Evolutionary conservation across 2,797 vertebrate species (phyloP).

Genomic region (Sciurus vulgaris): DNA sequence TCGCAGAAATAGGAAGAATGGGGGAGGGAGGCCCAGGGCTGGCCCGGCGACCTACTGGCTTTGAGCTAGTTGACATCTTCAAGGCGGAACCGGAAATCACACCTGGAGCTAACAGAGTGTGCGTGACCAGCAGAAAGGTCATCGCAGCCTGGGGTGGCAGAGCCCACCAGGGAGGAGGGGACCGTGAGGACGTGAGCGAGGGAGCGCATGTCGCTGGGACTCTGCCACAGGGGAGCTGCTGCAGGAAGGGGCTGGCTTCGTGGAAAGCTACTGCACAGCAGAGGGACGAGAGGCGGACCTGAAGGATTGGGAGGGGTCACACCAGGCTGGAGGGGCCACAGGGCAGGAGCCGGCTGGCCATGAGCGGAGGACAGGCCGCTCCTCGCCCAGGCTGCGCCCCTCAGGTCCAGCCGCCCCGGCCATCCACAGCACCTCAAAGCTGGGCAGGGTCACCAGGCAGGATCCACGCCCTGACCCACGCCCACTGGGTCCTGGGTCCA

Average conservation of each 20-base stretch:
- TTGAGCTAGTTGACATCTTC: background rate
- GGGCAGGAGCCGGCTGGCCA: background rate
- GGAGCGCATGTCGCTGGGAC: background rate
- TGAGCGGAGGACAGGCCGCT: background rate
- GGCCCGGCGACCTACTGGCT: background rate
- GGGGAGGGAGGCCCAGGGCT: background rate
- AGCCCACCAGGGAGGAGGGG: background rate
- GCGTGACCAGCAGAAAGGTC: background rate
- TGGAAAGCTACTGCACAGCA: background rate
- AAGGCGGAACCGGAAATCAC: background rate
- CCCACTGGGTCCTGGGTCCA: background rate
- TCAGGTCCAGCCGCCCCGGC: background rate
- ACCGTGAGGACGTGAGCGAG: background rate
- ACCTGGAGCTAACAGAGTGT: background rate
- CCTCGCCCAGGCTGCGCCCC: background rate
- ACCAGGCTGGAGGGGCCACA: fast-evolving
- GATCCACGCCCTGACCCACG: background rate
- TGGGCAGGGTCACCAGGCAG: background rate
- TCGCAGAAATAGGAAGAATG: background rate
- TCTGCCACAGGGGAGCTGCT: background rate
- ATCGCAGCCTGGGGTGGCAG: fast-evolving
- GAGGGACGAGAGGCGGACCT: background rate
- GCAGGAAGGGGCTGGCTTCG: slow-evolving; percentile 55
- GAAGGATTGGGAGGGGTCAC: background rate
- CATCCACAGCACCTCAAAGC: background rate